Conservation (phyloP, 2,113 vertebrate species). For the Tretioscincus oriximinensis region DNA sequence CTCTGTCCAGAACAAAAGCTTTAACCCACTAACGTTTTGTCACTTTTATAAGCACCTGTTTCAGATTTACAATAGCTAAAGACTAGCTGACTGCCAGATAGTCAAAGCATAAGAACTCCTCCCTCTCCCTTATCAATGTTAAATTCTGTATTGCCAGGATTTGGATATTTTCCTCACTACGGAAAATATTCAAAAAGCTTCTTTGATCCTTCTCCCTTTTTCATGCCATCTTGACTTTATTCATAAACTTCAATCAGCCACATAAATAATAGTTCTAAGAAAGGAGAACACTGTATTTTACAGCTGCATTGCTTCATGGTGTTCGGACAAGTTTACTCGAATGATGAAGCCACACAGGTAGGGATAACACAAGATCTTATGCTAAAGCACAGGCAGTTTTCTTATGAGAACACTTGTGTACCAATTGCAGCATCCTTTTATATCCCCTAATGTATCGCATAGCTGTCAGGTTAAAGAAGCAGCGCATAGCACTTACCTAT, state of each 20-base stretch:
- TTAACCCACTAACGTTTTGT: constrained; percentile 7
- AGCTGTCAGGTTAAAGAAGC: constrained; percentile 57
- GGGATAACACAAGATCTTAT: constrained; percentile 38
- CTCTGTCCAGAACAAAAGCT: constrained; percentile 48
- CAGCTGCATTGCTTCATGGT: constrained; percentile 29
- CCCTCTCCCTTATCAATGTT: constrained; percentile 10
- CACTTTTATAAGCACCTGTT: constrained; percentile 46
- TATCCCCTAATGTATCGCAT: constrained; percentile 12
- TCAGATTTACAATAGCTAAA: constrained; percentile 3
- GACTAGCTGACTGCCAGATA: constrained; percentile 44
- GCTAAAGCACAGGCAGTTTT: constrained; percentile 34
- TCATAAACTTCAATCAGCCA: constrained; percentile 43
- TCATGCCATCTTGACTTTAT: neutral
- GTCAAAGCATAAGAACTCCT: constrained; percentile 62
- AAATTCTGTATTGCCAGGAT: constrained; percentile 20
- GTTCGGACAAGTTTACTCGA: constrained; percentile 30
- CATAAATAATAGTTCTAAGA: constrained; percentile 2
- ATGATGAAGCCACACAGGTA: constrained; percentile 38
- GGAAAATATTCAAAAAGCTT: constrained; percentile 35
- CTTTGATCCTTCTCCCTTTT: neutral
- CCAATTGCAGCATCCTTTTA: constrained; percentile 41
- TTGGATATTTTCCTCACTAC: constrained; percentile 26
- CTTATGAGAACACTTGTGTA: constrained; percentile 15
- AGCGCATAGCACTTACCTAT: constrained; percentile 86
- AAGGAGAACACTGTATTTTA: constrained; percentile 43